Evolutionary conservation across 1,140 invertebrate species (phyloP).

Genomic region (Pseudomyrmex cubaensis): DNA sequence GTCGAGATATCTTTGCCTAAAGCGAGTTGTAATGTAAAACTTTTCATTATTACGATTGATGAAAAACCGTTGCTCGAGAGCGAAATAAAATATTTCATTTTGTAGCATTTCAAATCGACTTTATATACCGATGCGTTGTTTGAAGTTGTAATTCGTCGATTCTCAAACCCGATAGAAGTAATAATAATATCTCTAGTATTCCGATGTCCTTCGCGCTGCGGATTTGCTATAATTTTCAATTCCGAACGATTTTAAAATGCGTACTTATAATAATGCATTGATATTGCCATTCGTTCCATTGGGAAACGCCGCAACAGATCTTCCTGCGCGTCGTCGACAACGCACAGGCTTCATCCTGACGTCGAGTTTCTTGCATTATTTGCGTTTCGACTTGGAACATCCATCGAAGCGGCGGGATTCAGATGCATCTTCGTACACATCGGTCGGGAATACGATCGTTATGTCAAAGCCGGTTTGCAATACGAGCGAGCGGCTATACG

Average conservation of each 20-base stretch:
- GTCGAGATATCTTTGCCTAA: not conserved
- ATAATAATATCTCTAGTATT: not conserved
- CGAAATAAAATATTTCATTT: not conserved
- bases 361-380: too few species aligned
- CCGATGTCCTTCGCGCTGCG: not conserved
- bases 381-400: not conserved
- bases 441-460: conserved; percentile 68
- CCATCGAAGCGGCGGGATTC: conserved; percentile 46
- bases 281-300: conserved; percentile 71
- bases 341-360: not conserved
- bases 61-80: not conserved
- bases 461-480: conserved; percentile 62
- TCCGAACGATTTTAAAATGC: conserved; percentile 63
- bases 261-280: conserved; percentile 57
- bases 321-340: conserved; percentile 19
- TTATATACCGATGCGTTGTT: not conserved
- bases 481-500: conserved; percentile 54
- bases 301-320: not conserved
- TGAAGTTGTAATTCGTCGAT: not conserved
- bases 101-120: not conserved
- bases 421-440: conserved; percentile 66
- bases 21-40: not conserved
- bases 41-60: not conserved
- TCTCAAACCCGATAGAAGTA: not conserved
- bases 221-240: conserved; percentile 50